Evolutionary conservation across 1,140 invertebrate species (phyloP).

Genomic region (Nasonia longicornis): DNA sequence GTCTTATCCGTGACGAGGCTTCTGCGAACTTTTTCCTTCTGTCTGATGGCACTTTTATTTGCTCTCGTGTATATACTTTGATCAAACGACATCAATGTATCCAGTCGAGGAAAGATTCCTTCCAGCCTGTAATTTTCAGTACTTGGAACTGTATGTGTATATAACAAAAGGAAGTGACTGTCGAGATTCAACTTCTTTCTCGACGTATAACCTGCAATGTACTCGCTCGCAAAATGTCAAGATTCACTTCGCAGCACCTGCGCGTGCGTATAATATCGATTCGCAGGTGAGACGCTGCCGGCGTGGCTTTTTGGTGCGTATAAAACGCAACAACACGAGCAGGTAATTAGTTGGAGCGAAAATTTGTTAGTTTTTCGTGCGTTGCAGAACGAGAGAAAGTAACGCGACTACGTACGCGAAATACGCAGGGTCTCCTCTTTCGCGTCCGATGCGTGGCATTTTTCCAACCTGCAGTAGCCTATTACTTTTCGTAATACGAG

Average conservation of each 20-base stretch:
- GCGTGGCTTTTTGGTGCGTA: neutral
- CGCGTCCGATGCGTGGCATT: neutral
- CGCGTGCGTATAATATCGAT: constrained; percentile 19
- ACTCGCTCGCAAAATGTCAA: neutral
- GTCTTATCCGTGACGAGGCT: neutral
- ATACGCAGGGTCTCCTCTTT: neutral
- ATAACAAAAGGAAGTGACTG: neutral
- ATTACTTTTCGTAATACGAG: neutral
- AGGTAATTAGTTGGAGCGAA: neutral
- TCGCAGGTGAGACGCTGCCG: neutral
- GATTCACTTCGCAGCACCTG: constrained; percentile 12
- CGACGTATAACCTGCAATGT: neutral
- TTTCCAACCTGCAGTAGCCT: neutral
- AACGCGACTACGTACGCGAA: neutral
- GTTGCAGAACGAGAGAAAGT: neutral
- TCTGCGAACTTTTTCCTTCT: neutral
- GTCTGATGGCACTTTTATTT: neutral
- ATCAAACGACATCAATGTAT: neutral
- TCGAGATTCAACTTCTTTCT: constrained; percentile 28
- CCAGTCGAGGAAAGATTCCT: neutral
- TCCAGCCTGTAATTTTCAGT: neutral
- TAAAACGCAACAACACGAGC: no score
- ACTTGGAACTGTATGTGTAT: neutral
- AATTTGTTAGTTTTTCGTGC: neutral
- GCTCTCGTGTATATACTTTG: neutral